Evolutionary conservation across 2,113 vertebrate genomes (phyloP), one percentile per base, ranked within the genome.

Genomic region (Setophaga petechia): DNA sequence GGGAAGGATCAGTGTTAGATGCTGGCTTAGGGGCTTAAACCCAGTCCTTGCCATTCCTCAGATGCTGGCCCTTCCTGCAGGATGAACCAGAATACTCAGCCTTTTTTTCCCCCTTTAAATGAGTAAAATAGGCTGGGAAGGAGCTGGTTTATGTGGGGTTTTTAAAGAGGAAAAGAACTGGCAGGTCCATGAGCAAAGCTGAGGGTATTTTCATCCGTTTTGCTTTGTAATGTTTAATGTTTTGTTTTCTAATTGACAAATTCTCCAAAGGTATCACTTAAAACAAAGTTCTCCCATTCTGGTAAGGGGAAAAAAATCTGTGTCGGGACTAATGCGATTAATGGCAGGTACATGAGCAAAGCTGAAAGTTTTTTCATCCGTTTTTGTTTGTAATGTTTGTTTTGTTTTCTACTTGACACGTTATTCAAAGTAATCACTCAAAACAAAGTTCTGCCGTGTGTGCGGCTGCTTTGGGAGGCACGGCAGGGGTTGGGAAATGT

Each of bases 301-400:
- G 44, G 44, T 3, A 44, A 17, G 44, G 44, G 19, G 19, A 44
- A 44, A 44, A 44, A 44, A 44, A 44, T 44, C 44, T 44, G 44
- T 44, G 44, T 44, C 19, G 44, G 44, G 44, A 44, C 19, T 20
- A 20, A 44, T 44, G 44, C 19, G 44, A 44, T 44, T 44, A 44
- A 20, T 8, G 43, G 43, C 43, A 44, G 44, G 44, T 44, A 65
- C 46, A 78, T 4, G 77, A 96, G 93, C 69, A 68, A 87, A 84
- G 84, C 91, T 68, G 80, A 25, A 92, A 92, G 86, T 74, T 77
- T 86, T 97, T 93, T 93, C 73, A 88, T 90, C 85, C 93, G 76
- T 39, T 93, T 92, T 69, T 88, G 59, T 88, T 92, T 71, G 91
- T 47, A 63, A 84, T 57, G 65, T 78, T 86, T 30, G 90, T 90